Conservation (phyloP, 1,140 invertebrate genomes). For the Holcopasites calliopsidis region DNA sequence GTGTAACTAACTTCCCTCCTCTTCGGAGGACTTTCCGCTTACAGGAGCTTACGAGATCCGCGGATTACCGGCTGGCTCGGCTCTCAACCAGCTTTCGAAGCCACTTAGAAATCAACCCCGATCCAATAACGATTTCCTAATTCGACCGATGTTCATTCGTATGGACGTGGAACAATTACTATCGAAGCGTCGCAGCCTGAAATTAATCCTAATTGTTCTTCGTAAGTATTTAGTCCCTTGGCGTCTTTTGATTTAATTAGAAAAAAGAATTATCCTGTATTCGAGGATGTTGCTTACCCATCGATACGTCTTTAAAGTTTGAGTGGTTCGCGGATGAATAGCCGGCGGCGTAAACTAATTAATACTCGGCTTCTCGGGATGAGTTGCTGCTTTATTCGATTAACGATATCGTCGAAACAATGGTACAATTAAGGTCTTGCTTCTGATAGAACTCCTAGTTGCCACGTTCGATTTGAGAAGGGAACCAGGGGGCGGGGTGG, state of each 20-base stretch:
- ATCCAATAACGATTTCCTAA: constrained; percentile 5
- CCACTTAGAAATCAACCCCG: not conserved
- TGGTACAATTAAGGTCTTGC: constrained; percentile 8
- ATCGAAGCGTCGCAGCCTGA: not conserved
- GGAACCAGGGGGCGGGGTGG: no score
- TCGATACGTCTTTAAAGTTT: not conserved
- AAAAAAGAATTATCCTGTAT: not conserved
- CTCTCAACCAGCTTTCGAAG: constrained; percentile 1
- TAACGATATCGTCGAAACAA: constrained; percentile 25
- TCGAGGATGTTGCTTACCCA: not conserved
- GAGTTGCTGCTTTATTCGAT: constrained; percentile 24
- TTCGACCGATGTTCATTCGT: not conserved
- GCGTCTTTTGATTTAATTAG: not conserved
- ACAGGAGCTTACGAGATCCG: constrained; percentile 29
- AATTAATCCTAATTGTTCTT: not conserved
- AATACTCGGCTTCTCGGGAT: not conserved
- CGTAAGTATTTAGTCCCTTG: no score
- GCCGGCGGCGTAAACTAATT: constrained; percentile 28
- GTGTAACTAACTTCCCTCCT: constrained; percentile 40
- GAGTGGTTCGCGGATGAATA: not conserved
- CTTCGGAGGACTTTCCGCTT: constrained; percentile 36
- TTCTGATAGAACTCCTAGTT: not conserved
- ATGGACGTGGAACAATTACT: not conserved
- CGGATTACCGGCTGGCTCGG: constrained; percentile 20
- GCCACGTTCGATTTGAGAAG: not conserved